Percentiles rank a stretch among this genome's conserved stretches.
phyloP scores from a whole-genome alignment of 1,140 invertebrate species.

The Colletes gigas region DNA sequence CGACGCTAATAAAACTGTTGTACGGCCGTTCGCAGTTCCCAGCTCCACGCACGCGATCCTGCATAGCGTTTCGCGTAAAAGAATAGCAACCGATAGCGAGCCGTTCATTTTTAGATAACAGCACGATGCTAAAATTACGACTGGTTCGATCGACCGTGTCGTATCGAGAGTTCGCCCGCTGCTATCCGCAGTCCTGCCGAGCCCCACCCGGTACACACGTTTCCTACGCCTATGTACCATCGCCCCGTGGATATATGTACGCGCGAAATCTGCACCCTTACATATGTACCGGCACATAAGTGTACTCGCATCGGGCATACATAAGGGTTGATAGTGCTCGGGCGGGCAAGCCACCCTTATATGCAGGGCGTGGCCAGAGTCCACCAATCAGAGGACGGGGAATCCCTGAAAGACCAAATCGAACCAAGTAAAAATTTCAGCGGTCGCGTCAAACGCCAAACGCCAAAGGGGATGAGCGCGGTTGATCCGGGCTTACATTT shows the following conservation, averaged over 20 bases:
- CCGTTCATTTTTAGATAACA: constrained; percentile 51
- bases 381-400: constrained; percentile 73
- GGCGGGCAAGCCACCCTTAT: constrained; percentile 73
- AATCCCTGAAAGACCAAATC: constrained; percentile 74
- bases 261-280: constrained; percentile 46
- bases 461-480: constrained; percentile 72
- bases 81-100: background rate
- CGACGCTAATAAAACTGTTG: too few relatives aligned
- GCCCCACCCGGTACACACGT: constrained; percentile 65
- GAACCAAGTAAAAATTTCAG: constrained; percentile 77
- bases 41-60: too few relatives aligned
- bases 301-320: constrained; percentile 70
- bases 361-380: constrained; percentile 77
- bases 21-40: too few relatives aligned
- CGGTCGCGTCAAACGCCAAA: constrained; percentile 74
- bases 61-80: background rate
- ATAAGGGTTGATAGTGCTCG: constrained; percentile 76
- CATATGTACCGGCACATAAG: constrained; percentile 59
- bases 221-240: constrained; percentile 59
- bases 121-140: constrained; percentile 59
- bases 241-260: constrained; percentile 2
- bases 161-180: constrained; percentile 53
- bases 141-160: constrained; percentile 65
- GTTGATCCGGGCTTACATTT: constrained; percentile 75
- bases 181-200: constrained; percentile 36